Conservation (phyloP, 2,797 vertebrate species). For the Amblyopsis hoosieri region DNA sequence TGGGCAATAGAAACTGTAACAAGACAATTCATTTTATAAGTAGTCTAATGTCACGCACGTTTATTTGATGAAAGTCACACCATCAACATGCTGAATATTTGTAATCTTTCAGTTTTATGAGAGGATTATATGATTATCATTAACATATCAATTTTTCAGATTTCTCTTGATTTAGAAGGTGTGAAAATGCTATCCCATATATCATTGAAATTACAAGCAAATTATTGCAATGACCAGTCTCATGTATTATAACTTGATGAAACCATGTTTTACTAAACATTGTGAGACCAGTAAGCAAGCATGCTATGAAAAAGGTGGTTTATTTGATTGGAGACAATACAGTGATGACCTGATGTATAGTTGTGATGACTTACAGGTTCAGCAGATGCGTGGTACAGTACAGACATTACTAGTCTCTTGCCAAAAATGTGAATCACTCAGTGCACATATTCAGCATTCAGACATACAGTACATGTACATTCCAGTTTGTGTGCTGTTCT, state of each 20-base stretch:
- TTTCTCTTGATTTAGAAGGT: no score
- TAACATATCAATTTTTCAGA: no score
- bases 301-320: neutral
- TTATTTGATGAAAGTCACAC: neutral
- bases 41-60: no score
- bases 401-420: neutral
- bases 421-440: conserved; percentile 1
- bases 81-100: neutral
- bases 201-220: no score
- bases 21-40: no score
- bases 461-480: neutral
- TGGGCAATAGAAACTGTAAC: no score
- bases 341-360: conserved; percentile 14
- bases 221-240: neutral
- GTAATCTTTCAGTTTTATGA: neutral
- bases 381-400: conserved; percentile 14
- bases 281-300: neutral
- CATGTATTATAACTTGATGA: neutral
- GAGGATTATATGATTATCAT: no score
- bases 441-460: neutral
- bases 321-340: conserved; percentile 4
- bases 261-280: neutral
- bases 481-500: neutral
- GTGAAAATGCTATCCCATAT: no score
- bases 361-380: conserved; percentile 1